A percentile compares a stretch with the other conserved stretches of the same genome.
Evolutionary conservation across 2,888 invertebrate genomes (phyloP).

Genomic region (Hirtodrosophila histrioides): DNA sequence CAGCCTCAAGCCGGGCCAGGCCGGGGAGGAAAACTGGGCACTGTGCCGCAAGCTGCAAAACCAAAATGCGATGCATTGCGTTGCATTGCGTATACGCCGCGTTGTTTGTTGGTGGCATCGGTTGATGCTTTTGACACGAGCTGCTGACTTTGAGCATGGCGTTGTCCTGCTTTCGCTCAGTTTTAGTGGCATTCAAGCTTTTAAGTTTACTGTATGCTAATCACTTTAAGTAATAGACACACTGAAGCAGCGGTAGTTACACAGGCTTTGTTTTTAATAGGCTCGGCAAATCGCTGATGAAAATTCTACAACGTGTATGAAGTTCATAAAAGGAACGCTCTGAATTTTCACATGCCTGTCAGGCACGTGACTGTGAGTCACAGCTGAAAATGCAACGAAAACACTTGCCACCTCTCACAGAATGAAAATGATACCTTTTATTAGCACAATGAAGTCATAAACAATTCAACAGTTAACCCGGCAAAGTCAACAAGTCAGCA

Average conservation of each 20-base stretch:
- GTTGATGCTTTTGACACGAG: slow-evolving; percentile 75
- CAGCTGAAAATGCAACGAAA: background rate
- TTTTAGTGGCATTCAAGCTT: slow-evolving; percentile 30
- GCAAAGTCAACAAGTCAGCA: slow-evolving; percentile 77
- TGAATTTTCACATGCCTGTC: slow-evolving; percentile 45
- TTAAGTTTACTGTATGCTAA: slow-evolving; percentile 63
- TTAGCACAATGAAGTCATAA: slow-evolving; percentile 79
- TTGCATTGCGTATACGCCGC: slow-evolving; percentile 51
- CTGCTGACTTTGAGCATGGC: slow-evolving; percentile 50
- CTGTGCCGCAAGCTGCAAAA: slow-evolving; percentile 19
- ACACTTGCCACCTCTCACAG: slow-evolving; percentile 4
- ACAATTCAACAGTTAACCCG: slow-evolving; percentile 74
- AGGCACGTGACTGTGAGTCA: slow-evolving; percentile 32
- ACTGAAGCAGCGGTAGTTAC: no score
- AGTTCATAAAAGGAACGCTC: slow-evolving; percentile 28
- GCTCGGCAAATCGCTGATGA: slow-evolving; percentile 1
- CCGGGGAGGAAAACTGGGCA: background rate
- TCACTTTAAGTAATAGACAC: slow-evolving; percentile 42
- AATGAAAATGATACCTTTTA: slow-evolving; percentile 71
- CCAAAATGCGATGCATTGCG: slow-evolving; percentile 48
- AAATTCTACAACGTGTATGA: slow-evolving; percentile 10
- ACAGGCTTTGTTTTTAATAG: background rate
- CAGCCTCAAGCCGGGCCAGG: slow-evolving; percentile 6
- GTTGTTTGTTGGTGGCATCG: slow-evolving; percentile 47
- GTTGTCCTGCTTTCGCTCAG: slow-evolving; percentile 4